Conservation (phyloP, 2,888 invertebrate species). For the Reticulitermes lucifugus region DNA sequence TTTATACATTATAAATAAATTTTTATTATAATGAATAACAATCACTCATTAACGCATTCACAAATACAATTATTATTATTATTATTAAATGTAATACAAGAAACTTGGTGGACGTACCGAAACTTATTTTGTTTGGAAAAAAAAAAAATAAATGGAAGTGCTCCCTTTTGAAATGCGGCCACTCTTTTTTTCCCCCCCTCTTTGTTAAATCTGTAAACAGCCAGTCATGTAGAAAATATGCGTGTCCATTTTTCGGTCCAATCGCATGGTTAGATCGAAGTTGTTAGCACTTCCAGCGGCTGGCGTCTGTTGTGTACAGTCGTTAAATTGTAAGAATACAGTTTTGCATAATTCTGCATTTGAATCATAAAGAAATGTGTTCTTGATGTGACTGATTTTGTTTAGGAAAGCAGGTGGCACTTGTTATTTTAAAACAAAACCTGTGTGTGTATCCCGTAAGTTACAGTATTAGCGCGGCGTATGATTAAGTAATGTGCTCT, state of each 20-base stretch:
- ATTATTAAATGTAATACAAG: conserved; percentile 5
- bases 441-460: no score
- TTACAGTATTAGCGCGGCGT: no score
- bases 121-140: conserved; percentile 23
- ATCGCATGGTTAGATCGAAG: not conserved
- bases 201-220: not conserved
- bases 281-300: conserved; percentile 11
- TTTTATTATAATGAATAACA: conserved; percentile 18
- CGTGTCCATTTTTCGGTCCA: conserved; percentile 22
- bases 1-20: conserved; percentile 38
- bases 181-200: not conserved
- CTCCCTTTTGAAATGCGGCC: conserved; percentile 52
- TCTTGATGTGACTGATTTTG: no score
- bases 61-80: conserved; percentile 30
- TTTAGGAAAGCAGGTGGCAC: no score
- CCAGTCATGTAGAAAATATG: not conserved
- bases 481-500: no score
- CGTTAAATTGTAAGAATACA: no score
- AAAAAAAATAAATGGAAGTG: conserved; percentile 25
- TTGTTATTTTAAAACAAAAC: no score
- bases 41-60: conserved; percentile 47
- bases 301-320: not conserved
- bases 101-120: conserved; percentile 29
- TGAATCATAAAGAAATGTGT: no score
- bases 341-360: no score